These are phyloP conservation scores for Spongilla lacustris DNA, from an alignment of 37 sponge, comb jelly and placozoan species.

Conservation along the genomic window DNA sequence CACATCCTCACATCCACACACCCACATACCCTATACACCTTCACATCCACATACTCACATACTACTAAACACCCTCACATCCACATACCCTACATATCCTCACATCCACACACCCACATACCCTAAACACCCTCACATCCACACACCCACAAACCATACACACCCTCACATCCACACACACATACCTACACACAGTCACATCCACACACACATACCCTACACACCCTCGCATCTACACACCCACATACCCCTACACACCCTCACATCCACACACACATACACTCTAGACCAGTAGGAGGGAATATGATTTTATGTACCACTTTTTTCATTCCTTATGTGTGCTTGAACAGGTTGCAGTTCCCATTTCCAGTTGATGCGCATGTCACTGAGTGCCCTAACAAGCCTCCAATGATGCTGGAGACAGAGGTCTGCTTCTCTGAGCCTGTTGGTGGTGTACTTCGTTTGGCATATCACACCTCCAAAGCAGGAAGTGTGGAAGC, in stretches of 20 bases:
- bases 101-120: background rate
- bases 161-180: background rate
- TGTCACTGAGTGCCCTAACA: conserved; percentile 15
- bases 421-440: conserved; percentile 23
- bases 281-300: too few species aligned
- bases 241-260: too few species aligned
- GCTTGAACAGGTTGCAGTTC: conserved; percentile 51
- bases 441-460: conserved; percentile 62
- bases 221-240: too few species aligned
- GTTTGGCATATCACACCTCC: conserved; percentile 49
- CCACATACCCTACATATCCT: too few species aligned
- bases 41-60: too few species aligned
- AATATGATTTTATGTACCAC: too few species aligned
- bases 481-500: conserved; percentile 16
- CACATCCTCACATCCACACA: too few species aligned
- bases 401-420: conserved; percentile 27
- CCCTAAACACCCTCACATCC: background rate
- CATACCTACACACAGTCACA: too few species aligned
- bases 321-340: background rate
- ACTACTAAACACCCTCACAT: too few species aligned
- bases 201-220: too few species aligned
- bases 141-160: background rate
- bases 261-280: too few species aligned
- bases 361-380: conserved; percentile 59
- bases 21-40: too few species aligned